Percentiles rank a stretch among this genome's conserved stretches.
Evolutionary conservation across 2,113 vertebrate genomes (phyloP).

Genomic region (Xiphias gladius): DNA sequence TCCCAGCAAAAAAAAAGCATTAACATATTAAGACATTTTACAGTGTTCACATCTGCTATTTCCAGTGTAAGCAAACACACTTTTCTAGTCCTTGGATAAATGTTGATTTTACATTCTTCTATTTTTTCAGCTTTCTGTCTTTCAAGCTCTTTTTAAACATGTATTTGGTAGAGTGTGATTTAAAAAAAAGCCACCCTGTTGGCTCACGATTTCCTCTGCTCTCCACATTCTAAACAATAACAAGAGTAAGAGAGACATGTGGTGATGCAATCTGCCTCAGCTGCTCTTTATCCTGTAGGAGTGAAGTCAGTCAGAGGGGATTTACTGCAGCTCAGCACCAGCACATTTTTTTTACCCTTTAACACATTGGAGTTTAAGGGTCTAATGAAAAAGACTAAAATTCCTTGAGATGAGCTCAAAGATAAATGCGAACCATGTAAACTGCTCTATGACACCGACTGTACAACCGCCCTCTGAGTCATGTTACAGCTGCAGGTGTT

Average conservation of each 20-base stretch:
- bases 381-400: neutral
- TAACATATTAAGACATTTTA: neutral
- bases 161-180: neutral
- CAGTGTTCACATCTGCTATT: neutral
- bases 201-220: neutral
- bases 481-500: neutral
- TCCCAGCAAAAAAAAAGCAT: neutral
- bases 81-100: neutral
- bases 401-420: neutral
- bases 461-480: neutral
- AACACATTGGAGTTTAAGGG: neutral
- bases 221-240: neutral
- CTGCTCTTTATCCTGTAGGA: conserved; percentile 32
- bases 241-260: conserved; percentile 16
- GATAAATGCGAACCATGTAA: neutral
- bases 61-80: too few species aligned
- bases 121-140: neutral
- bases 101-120: neutral
- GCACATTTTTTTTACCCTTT: neutral
- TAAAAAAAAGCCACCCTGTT: neutral
- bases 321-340: conserved; percentile 30
- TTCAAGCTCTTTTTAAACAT: neutral
- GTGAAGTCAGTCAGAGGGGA: conserved; percentile 40
- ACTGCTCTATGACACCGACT: neutral
- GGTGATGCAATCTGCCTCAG: conserved; percentile 47